Percentiles rank a stretch among this genome's conserved stretches.
Conservation (phyloP, 1,140 invertebrate genomes). For the Zophobas morio region DNA sequence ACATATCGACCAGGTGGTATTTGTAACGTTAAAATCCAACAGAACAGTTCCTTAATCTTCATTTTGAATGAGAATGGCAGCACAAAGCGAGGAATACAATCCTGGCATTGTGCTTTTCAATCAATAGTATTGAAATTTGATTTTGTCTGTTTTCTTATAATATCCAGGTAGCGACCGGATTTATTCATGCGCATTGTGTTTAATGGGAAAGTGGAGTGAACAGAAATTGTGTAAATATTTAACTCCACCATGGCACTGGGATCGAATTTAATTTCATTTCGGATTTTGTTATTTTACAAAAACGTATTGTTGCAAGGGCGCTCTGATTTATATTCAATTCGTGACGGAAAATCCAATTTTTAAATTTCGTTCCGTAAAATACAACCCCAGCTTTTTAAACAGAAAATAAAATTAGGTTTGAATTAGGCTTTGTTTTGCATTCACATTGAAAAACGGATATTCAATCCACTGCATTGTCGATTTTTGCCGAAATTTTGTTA, state of each 20-base stretch:
- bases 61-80: slow-evolving; percentile 55
- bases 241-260: slow-evolving; percentile 33
- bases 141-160: slow-evolving; percentile 61
- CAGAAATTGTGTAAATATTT: slow-evolving; percentile 44
- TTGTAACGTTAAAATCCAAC: slow-evolving; percentile 42
- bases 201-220: slow-evolving; percentile 48
- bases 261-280: slow-evolving; percentile 43
- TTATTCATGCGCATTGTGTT: slow-evolving; percentile 48
- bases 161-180: slow-evolving; percentile 56
- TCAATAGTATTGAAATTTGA: slow-evolving; percentile 60
- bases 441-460: slow-evolving; percentile 32
- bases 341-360: slow-evolving; percentile 40
- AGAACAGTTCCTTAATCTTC: slow-evolving; percentile 35
- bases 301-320: slow-evolving; percentile 26
- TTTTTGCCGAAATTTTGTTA: slow-evolving; percentile 34
- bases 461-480: slow-evolving; percentile 11
- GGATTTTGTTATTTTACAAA: slow-evolving; percentile 45
- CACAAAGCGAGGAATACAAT: slow-evolving; percentile 58
- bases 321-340: slow-evolving; percentile 36
- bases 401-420: slow-evolving; percentile 44
- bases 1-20: slow-evolving; percentile 41
- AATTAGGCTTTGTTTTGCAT: slow-evolving; percentile 11
- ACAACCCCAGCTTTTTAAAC: slow-evolving; percentile 13
- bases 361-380: slow-evolving; percentile 35
- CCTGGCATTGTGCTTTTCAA: slow-evolving; percentile 55